Base-by-base conservation (phyloP, 1,140 invertebrate species). In the Dendrolimus punctatus region DNA sequence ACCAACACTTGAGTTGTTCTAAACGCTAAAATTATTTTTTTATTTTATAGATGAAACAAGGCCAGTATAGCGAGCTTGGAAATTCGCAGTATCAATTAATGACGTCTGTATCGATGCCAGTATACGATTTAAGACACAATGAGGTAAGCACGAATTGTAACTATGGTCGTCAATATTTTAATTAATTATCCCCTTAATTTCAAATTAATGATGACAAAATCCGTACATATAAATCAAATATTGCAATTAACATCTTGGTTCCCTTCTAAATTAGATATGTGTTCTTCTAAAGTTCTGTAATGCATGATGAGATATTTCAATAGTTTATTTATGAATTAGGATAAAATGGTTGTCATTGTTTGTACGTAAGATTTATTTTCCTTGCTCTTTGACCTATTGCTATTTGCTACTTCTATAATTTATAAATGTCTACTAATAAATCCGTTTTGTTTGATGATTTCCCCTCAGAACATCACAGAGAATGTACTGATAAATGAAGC, bases 401-500 rank as follows among this genome's bases (percentile, higher is more conserved):
- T 23, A 61, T 63, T 56, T 66, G 66, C 64, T 71, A 61, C 58
- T 59, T 61, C 53, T 62, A 55, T 57, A 61, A 53, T 54, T 47
- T 57, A 46, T 60, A 66, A 72, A 60, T 80, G 65, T 71, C 64
- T 76, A 79, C 72, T 85, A 83, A 86, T 85, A 80, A 82, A 64
- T 81, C 75, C 73, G 77, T 83, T 86, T 83, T 86, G 73, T 85
- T 85, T 87, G 76, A 79, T 82, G 77, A 67, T 87, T 87, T 82
- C 85, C 83, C 85, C 80, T 85, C 93, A 95, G 95, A 95, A 95
- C 91, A 94, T 96, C 92, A 95, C 95, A 90, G 94, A 96, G 92
- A 92, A 94, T 91, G 92, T 95, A 90, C 94, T 95, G 90, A 91
- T 95, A 90, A 96, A 96, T 91, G 94, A 96, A 91, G 94, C 94